Evolutionary conservation across 1,140 invertebrate genomes (phyloP).

Genomic region (Trichonephila clavipes): DNA sequence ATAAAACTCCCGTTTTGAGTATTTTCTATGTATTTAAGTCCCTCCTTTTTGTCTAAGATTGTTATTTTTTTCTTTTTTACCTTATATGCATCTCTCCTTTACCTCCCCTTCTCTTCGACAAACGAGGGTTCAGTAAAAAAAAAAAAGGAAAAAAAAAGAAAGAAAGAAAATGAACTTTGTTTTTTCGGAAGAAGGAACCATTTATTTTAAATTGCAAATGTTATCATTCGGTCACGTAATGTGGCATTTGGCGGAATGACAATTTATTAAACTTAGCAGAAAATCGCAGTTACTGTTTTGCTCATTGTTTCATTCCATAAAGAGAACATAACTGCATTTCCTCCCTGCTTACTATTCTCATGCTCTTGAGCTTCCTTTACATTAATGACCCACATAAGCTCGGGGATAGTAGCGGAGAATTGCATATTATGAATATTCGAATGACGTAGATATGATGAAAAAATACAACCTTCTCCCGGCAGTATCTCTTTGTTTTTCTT

Average conservation of each 20-base stretch:
- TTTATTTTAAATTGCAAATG: constrained; percentile 76
- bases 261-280: constrained; percentile 76
- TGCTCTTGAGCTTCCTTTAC: constrained; percentile 56
- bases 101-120: constrained; percentile 23
- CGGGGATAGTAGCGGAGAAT: constrained; percentile 41
- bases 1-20: not conserved
- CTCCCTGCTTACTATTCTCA: constrained; percentile 35
- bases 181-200: constrained; percentile 62
- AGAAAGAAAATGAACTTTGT: constrained; percentile 28
- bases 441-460: constrained; percentile 53
- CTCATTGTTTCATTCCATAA: constrained; percentile 64
- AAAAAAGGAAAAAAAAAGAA: not conserved
- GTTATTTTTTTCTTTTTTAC: not conserved
- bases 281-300: constrained; percentile 58
- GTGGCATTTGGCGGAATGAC: constrained; percentile 61
- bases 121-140: not conserved
- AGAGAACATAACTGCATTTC: constrained; percentile 65
- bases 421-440: constrained; percentile 67
- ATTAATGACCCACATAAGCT: constrained; percentile 57
- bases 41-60: not conserved
- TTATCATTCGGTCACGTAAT: constrained; percentile 70
- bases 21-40: not conserved
- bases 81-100: not conserved
- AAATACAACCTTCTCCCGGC: not conserved
- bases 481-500: constrained; percentile 46